Base-by-base conservation (phyloP, 1,140 invertebrate species). In the Neodiprion pinetum region DNA sequence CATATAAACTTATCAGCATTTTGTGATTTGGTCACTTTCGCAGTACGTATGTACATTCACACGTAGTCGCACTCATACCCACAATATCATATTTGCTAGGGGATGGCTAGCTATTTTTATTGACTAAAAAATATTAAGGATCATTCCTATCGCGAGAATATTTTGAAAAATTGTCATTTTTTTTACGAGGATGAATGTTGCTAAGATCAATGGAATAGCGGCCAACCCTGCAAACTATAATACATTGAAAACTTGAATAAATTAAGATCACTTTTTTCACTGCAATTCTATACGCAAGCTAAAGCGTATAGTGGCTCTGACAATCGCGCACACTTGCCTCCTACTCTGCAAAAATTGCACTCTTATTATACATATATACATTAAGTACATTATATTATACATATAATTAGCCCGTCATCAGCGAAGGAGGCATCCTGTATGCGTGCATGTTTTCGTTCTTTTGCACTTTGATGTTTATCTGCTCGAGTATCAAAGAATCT, bases 211-310 rank as follows among this genome's bases (percentile, higher is more conserved):
- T 14, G 11, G n/a, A 61, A 61, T 17, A 61, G 11, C n/a, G n/a
- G n/a, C 11, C 53, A 12, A 61, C 53, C 53, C 8, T 61, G 28
- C 28, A 40, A 40, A 40, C 5, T 40, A 40, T 40, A 40, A 40
- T 40, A 40, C 53, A 61, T 14, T 61, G 53, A 61, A 61, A 40
- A 61, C n/a, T 53, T 53, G 8, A 61, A 61, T 17, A 17, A 61
- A 61, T 11, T 14, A 11, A 14, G n/a, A 61, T 61, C 7, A 61
- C 53, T 14, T 17, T 61, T 61, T 61, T 61, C n/a, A 14, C n/a
- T 61, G 53, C 53, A 61, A 61, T 61, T 61, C 53, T 61, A 61
- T 61, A 61, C 53, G 53, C 53, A 61, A 14, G 53, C 53, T 17
- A 9, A 61, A 61, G 53, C 53, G 53, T 61, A 17, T 61, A 61